Conservation (phyloP, 2,113 vertebrate species). For the Pseudopodoces humilis region DNA sequence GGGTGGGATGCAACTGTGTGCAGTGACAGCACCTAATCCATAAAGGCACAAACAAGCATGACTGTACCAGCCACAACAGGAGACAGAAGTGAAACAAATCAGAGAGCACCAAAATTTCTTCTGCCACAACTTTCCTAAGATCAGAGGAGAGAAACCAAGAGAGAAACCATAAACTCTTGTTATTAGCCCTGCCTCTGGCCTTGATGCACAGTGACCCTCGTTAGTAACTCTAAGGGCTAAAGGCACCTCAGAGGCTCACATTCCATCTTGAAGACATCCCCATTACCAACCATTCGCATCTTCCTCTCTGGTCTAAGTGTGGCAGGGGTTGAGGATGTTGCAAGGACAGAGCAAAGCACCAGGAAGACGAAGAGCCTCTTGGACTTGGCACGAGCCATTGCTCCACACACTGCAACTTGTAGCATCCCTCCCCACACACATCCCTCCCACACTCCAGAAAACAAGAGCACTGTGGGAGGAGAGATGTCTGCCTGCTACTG, state of each 20-base stretch:
- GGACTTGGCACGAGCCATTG: not conserved
- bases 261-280: not conserved
- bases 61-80: not conserved
- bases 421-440: not conserved
- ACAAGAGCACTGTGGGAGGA: not conserved
- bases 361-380: not conserved
- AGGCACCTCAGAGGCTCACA: not conserved
- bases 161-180: too few species aligned
- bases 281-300: not conserved
- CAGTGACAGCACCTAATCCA: constrained; percentile 7
- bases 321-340: not conserved
- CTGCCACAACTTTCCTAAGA: not conserved
- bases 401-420: not conserved
- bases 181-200: not conserved
- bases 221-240: not conserved
- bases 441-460: not conserved
- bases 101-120: not conserved
- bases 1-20: constrained; percentile 8
- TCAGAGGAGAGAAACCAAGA: not conserved
- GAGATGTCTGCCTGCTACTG: not conserved
- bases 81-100: not conserved
- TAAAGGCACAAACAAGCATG: constrained; percentile 1
- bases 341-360: not conserved
- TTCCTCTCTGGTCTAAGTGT: fast-evolving
- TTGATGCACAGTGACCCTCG: not conserved